phyloP scores from a whole-genome alignment of 2,113 vertebrate genomes.

The Otocyon megalotis region DNA sequence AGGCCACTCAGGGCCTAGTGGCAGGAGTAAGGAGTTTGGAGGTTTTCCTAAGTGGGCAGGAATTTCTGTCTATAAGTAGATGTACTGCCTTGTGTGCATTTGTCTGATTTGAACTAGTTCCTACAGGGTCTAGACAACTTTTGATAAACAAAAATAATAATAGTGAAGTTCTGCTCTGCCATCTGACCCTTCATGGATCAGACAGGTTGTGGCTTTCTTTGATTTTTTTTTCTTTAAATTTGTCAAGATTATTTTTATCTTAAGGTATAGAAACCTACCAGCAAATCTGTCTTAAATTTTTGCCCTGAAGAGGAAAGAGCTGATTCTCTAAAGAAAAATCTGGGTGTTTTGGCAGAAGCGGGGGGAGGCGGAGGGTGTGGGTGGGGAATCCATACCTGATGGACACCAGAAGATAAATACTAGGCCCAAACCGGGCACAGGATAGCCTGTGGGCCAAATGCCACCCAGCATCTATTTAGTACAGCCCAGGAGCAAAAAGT shows the following conservation, averaged over 20 bases:
- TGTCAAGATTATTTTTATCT: background rate
- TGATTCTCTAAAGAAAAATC: background rate
- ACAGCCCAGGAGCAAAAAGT: background rate
- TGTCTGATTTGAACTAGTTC: background rate
- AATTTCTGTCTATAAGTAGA: background rate
- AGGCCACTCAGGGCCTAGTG: accelerated
- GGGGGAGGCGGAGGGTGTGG: too few species aligned
- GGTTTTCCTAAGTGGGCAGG: background rate
- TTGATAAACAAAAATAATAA: background rate
- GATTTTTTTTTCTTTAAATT: background rate
- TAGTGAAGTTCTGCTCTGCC: background rate
- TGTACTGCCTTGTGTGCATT: background rate
- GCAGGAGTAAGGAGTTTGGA: too few species aligned
- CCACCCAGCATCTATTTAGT: too few species aligned
- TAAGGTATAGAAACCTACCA: background rate
- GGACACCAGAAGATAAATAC: background rate
- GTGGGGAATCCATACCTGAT: background rate
- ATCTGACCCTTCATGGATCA: too few species aligned
- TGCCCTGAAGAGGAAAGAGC: background rate
- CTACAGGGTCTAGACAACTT: background rate
- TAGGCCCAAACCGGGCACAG: background rate
- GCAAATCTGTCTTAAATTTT: background rate
- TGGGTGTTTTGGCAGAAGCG: background rate
- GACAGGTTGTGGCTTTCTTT: background rate
- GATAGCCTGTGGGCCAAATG: background rate